Evolutionary conservation across 2,797 vertebrate species (phyloP).

Genomic region (Pseudomugil gertrudae): DNA sequence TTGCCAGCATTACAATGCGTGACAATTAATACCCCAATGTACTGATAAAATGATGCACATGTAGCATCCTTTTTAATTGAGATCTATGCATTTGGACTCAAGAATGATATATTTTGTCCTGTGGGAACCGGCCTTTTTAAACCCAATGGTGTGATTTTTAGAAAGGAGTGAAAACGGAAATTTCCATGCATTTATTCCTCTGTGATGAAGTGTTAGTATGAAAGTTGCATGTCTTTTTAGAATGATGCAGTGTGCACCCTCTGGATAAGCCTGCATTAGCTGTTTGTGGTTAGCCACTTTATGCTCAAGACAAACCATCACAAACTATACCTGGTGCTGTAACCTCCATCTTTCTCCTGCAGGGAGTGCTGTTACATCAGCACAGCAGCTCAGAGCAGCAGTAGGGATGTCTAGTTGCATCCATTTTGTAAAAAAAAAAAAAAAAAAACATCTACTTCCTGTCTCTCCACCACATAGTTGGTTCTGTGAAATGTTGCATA

Average conservation of each 20-base stretch:
- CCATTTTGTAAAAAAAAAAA: conserved; percentile 60
- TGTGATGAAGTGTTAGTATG: conserved; percentile 45
- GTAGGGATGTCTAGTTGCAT: conserved; percentile 58
- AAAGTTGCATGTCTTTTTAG: conserved; percentile 44
- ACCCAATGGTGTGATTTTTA: conserved; percentile 23
- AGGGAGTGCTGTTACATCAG: conserved; percentile 68
- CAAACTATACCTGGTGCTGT: conserved; percentile 52
- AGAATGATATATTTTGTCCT: conserved; percentile 25
- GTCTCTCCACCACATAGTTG: conserved; percentile 40
- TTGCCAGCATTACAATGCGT: conserved; percentile 40
- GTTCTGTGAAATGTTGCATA: conserved; percentile 53
- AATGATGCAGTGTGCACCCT: conserved; percentile 32
- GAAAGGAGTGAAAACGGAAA: conserved; percentile 28
- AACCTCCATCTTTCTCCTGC: conserved; percentile 58
- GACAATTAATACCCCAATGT: conserved; percentile 44
- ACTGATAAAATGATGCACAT: conserved; percentile 47
- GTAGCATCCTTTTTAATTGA: conserved; percentile 56
- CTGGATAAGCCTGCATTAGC: conserved; percentile 36
- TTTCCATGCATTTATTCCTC: conserved; percentile 40
- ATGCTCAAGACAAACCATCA: conserved; percentile 30
- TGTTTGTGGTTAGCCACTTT: conserved; percentile 23
- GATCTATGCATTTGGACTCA: conserved; percentile 74
- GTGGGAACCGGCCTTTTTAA: conserved; percentile 46
- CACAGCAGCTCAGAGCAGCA: conserved; percentile 50
- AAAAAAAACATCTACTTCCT: conserved; percentile 27